Conservation (phyloP, 2,888 invertebrate genomes). For the Smittia sp. region DNA sequence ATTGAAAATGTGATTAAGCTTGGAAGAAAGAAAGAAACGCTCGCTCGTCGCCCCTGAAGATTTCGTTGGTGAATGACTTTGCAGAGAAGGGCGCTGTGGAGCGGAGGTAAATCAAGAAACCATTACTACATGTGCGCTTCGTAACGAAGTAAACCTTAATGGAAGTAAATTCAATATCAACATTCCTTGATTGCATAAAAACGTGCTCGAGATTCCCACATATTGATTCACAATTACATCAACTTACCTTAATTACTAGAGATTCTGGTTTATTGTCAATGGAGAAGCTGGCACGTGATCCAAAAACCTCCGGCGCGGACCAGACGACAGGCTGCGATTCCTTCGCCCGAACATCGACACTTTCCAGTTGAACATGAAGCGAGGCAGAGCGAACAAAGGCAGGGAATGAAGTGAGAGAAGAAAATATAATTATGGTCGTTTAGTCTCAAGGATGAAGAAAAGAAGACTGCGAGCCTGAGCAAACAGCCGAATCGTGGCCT, state of each 20-base stretch:
- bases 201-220: not conserved
- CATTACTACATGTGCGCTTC: too few relatives aligned
- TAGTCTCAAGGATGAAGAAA: not conserved
- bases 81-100: too few relatives aligned
- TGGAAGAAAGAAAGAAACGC: too few relatives aligned
- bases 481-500: conserved; percentile 19
- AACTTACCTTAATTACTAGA: conserved; percentile 40
- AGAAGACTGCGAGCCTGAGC: conserved; percentile 9
- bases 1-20: too few relatives aligned
- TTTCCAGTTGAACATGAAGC: conserved; percentile 48
- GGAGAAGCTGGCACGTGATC: conserved; percentile 69
- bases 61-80: too few relatives aligned
- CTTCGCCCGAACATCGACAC: conserved; percentile 78
- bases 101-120: too few relatives aligned
- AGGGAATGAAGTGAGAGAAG: conserved; percentile 14
- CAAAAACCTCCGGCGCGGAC: conserved; percentile 75
- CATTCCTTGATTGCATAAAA: conserved; percentile 1
- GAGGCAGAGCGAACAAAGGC: not conserved
- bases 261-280: conserved; percentile 41
- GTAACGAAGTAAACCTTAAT: too few relatives aligned
- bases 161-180: too few relatives aligned
- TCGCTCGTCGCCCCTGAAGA: too few relatives aligned
- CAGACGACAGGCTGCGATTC: conserved; percentile 67
- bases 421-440: conserved; percentile 35
- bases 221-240: not conserved